These are phyloP conservation scores for Leucosticte australis DNA, from an alignment of 2,113 vertebrate genomes.

Conservation along the genomic window DNA sequence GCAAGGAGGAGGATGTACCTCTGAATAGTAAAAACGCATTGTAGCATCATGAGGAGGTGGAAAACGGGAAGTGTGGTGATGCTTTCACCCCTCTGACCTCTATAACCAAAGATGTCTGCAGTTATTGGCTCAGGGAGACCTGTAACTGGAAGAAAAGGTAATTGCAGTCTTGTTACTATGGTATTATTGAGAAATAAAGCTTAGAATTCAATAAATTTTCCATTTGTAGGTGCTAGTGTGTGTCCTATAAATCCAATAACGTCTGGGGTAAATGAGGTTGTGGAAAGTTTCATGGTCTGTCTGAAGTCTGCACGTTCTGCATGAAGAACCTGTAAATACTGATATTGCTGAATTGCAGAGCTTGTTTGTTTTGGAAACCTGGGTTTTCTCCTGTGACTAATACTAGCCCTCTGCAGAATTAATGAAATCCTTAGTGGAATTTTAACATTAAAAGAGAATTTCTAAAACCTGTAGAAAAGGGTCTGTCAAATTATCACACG, in stretches of 20 bases:
- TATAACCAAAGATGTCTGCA: not conserved
- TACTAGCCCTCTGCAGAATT: not conserved
- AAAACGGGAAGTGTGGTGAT: not conserved
- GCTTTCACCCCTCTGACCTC: not conserved
- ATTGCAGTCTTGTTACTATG: not conserved
- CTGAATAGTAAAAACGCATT: not conserved
- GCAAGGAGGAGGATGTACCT: not conserved
- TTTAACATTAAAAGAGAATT: not conserved
- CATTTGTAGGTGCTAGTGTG: slow-evolving; percentile 47
- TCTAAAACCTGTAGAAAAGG: not conserved
- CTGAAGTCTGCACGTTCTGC: not conserved
- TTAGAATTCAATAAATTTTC: slow-evolving; percentile 28
- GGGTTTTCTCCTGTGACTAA: not conserved
- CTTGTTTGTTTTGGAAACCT: not conserved
- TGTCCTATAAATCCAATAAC: slow-evolving; percentile 49
- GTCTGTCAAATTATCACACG: not conserved
- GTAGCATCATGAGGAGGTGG: not conserved
- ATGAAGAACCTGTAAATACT: not conserved
- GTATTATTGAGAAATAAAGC: slow-evolving; percentile 17
- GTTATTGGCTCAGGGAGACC: not conserved
- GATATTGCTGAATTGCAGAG: not conserved
- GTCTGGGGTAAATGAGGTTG: not conserved
- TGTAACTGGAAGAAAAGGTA: not conserved
- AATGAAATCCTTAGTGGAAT: not conserved
- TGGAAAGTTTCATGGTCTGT: not conserved